Conservation (phyloP, 2,113 vertebrate genomes). For the Calonectris borealis region DNA sequence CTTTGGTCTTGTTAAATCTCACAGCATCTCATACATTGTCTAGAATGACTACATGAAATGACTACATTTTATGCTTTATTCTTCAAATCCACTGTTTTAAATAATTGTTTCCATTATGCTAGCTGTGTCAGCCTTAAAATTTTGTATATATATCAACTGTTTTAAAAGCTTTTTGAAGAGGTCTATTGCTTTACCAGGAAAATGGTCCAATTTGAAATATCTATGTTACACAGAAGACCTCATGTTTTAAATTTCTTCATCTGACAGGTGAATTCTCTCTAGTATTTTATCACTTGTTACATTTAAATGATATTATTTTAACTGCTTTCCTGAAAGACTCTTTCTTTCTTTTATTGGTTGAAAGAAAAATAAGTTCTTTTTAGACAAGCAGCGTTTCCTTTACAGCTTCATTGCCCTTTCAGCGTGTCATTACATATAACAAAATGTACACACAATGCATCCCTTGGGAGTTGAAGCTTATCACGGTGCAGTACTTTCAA, state of each 20-base stretch:
- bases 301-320: slow-evolving; percentile 30
- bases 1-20: background rate
- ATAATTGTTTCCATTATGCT: background rate
- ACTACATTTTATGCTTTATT: background rate
- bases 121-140: background rate
- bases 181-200: background rate
- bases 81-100: background rate
- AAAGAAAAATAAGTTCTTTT: slow-evolving; percentile 42
- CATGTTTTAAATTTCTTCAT: slow-evolving; percentile 11
- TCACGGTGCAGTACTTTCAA: background rate
- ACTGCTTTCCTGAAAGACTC: background rate
- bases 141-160: background rate
- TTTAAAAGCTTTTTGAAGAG: background rate
- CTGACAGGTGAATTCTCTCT: slow-evolving; percentile 9
- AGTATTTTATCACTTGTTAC: slow-evolving; percentile 9
- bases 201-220: background rate
- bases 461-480: slow-evolving; percentile 1
- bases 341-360: background rate
- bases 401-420: slow-evolving; percentile 39
- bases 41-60: background rate
- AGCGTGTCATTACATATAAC: slow-evolving; percentile 9
- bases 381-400: background rate
- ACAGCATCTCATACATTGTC: background rate
- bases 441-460: slow-evolving; percentile 36
- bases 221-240: background rate